A percentile compares a stretch with the other conserved stretches of the same genome.
Conservation (phyloP, 2,113 vertebrate species). For the Platichthys flesus region DNA sequence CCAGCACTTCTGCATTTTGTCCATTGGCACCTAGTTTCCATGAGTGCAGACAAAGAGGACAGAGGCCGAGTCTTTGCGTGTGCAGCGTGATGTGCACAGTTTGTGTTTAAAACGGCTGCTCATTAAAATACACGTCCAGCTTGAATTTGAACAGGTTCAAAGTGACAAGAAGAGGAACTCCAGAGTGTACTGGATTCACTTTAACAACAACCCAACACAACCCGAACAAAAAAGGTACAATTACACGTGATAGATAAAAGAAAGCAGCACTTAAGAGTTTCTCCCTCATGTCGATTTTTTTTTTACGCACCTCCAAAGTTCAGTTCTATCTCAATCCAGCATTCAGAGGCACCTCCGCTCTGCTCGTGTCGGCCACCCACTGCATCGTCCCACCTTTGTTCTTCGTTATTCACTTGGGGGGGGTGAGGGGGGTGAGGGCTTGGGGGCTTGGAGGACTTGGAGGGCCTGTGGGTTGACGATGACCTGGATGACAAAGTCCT, state of each 20-base stretch:
- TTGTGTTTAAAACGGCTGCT: slow-evolving; percentile 3
- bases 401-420: slow-evolving; percentile 65
- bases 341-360: slow-evolving; percentile 25
- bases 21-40: slow-evolving; percentile 70
- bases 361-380: neutral
- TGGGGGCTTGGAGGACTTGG: slow-evolving; percentile 56
- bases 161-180: slow-evolving; percentile 14
- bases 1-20: slow-evolving; percentile 37
- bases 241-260: slow-evolving; percentile 14
- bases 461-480: slow-evolving; percentile 91
- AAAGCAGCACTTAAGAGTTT: slow-evolving; percentile 68
- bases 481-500: slow-evolving; percentile 99
- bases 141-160: neutral
- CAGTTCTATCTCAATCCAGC: slow-evolving; percentile 45
- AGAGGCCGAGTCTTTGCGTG: slow-evolving; percentile 27
- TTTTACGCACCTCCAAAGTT: slow-evolving; percentile 17
- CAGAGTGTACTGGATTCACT: slow-evolving; percentile 26
- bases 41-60: slow-evolving; percentile 34
- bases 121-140: neutral
- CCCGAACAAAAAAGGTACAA: slow-evolving; percentile 11
- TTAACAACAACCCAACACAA: slow-evolving; percentile 21
- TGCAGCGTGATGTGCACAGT: slow-evolving; percentile 3
- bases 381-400: no score
- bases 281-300: slow-evolving; percentile 35
- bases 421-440: slow-evolving; percentile 55